Base-by-base conservation (phyloP, 2,797 vertebrate genomes). In the Orestias chungarensis region DNA sequence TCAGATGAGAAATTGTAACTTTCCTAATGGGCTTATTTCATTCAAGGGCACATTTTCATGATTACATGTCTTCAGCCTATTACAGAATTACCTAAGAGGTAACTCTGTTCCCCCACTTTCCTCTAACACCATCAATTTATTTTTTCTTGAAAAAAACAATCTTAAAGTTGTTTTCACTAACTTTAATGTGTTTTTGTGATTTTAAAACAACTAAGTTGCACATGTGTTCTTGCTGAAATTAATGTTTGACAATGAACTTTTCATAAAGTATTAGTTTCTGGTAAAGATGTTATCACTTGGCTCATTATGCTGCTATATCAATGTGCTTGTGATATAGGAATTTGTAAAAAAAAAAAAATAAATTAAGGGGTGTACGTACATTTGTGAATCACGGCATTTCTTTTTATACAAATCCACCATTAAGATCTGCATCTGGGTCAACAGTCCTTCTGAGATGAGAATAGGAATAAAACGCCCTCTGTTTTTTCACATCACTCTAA, bases 1-100 rank as follows among this genome's bases (percentile, higher is more conserved):
- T 88, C 72, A 76, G 75, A 82, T 73, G 68, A 74, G 76, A 74
- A 78, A 76, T 81, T 88, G 82, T 83, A 88, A 40, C 84, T 85
- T 84, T 76, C 59, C 68, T 83, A 89, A 80, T 85, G 52, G 54
- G 71, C 74, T 71, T 77, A 87, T 82, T 87, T 54, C 66, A 82
- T 88, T 88, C 84, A 90, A 87, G 75, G 66, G 76, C 83, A 78
- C 9, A 43, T 18, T 18, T 7, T 54, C n/a, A 20, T 23, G 64
- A 11, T 66, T 73, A 52, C 50, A 31, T 25, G 27, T 54, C 68
- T 78, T 33, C 18, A 52, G 33, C 64, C 38, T 70, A 18, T 66
- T 17, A n/a, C n/a, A n/a, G n/a, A n/a, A n/a, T n/a, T n/a, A n/a
- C n/a, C n/a, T n/a, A n/a, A 57, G 29, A 33, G 1, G 71, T 69